Conservation (phyloP, 1,140 invertebrate species). For the Drosophila miranda region DNA sequence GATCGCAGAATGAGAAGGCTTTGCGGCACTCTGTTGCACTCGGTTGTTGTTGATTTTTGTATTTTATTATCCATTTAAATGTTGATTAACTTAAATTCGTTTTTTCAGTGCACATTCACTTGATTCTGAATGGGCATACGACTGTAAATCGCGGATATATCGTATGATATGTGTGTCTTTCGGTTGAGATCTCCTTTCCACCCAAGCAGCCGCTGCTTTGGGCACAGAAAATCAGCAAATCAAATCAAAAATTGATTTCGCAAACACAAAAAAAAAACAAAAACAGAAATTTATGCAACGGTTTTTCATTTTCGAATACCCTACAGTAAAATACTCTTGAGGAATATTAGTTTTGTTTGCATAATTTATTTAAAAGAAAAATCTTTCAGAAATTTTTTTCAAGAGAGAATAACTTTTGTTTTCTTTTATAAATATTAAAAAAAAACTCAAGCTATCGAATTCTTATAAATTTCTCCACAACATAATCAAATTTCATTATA, state of each 20-base stretch:
- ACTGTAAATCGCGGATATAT: not conserved
- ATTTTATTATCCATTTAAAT: slow-evolving; percentile 79
- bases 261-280: slow-evolving; percentile 31
- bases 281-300: slow-evolving; percentile 58
- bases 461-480: too few relatives aligned
- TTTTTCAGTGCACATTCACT: slow-evolving; percentile 64
- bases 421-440: too few relatives aligned
- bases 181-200: slow-evolving; percentile 13
- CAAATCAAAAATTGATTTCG: slow-evolving; percentile 70
- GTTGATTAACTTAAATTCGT: slow-evolving; percentile 78
- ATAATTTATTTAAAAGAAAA: fast-evolving
- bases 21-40: slow-evolving; percentile 39
- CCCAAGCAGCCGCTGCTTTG: slow-evolving; percentile 9
- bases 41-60: not conserved
- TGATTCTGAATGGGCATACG: slow-evolving; percentile 16
- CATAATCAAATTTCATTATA: too few relatives aligned
- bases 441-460: too few relatives aligned
- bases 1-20: slow-evolving; percentile 40
- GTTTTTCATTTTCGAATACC: slow-evolving; percentile 23
- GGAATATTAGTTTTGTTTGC: not conserved
- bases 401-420: too few relatives aligned
- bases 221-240: slow-evolving; percentile 67
- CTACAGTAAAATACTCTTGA: not conserved
- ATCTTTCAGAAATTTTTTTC: too few relatives aligned
- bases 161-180: slow-evolving; percentile 1